These are phyloP conservation scores for Glaucidium brasilianum DNA, from an alignment of 2,113 vertebrate genomes.

Conservation along the genomic window DNA sequence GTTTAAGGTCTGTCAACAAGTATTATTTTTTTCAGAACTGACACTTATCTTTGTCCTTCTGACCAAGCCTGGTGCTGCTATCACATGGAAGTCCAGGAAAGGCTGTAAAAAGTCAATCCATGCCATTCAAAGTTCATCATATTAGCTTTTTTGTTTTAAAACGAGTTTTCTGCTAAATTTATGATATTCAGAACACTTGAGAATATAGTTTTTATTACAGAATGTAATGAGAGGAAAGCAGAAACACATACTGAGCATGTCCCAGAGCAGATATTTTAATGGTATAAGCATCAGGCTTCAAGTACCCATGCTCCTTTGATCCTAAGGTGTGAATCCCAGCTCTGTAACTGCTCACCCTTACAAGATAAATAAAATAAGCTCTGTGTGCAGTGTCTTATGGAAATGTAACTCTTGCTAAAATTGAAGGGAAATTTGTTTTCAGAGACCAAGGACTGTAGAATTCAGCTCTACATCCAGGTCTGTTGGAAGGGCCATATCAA, in stretches of 20 bases:
- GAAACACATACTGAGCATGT: neutral
- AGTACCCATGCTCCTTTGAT: slow-evolving; percentile 32
- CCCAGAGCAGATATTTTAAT: neutral
- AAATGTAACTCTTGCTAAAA: neutral
- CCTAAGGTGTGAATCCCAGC: slow-evolving; percentile 10
- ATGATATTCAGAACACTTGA: neutral
- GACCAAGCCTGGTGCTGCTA: neutral
- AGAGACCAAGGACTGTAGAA: neutral
- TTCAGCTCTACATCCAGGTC: neutral
- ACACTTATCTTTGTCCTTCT: neutral
- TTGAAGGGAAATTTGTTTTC: neutral
- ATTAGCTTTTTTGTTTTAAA: neutral
- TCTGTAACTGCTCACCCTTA: neutral
- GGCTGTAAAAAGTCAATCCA: neutral
- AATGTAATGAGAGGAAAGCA: neutral
- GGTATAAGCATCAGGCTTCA: slow-evolving; percentile 3
- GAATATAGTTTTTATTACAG: neutral
- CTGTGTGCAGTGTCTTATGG: neutral
- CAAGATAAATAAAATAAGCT: neutral
- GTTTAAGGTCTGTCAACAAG: neutral
- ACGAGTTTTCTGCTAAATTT: neutral
- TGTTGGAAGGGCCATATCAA: neutral
- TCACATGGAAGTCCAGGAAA: neutral
- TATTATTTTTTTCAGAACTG: neutral
- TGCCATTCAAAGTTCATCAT: neutral